Base-by-base conservation (phyloP, 1,140 invertebrate genomes). In the Chelonus insularis region DNA sequence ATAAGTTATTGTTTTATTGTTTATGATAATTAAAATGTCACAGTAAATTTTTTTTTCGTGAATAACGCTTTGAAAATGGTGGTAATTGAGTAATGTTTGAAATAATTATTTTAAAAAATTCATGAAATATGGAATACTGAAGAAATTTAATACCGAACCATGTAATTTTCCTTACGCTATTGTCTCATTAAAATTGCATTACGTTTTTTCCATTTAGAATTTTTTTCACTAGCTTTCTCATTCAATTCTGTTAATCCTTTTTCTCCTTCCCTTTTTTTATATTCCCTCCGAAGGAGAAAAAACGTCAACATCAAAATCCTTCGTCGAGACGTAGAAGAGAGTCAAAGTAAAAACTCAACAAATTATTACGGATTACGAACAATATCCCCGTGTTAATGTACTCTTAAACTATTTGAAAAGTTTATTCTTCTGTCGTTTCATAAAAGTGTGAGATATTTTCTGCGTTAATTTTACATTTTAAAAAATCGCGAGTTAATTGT, bases 221-320 rank as follows among this genome's bases (percentile, higher is more conserved):
- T 39, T 39, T 39, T 14, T 20, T 50, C 14, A 11, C 47, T 20
- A 5, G 20, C 25, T 50, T 9, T n/a, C 18, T 12, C 25, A 50
- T 29, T 18, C 47, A 50, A 50, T 50, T 29, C 47, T 11, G 9
- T 50, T 50, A 50, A 50, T 50, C 47, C 47, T 11, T 45, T n/a
- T n/a, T n/a, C n/a, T n/a, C n/a, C n/a, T n/a, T n/a, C n/a, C n/a
- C n/a, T n/a, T n/a, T n/a, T n/a, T n/a, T n/a, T n/a, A n/a, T n/a
- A n/a, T n/a, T n/a, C n/a, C n/a, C n/a, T n/a, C n/a, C 2, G 20
- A n/a, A 25, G 14, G 11, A n/a, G n/a, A 18, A 29, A 50, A 47
- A 16, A 29, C 9, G 14, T 8, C n/a, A 25, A 50, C 7, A 50
- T 12, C 12, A 50, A 50, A 50, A 23, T 29, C 9, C 11, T 7